Conservation (phyloP, 2,113 vertebrate species). For the Bubo bubo region DNA sequence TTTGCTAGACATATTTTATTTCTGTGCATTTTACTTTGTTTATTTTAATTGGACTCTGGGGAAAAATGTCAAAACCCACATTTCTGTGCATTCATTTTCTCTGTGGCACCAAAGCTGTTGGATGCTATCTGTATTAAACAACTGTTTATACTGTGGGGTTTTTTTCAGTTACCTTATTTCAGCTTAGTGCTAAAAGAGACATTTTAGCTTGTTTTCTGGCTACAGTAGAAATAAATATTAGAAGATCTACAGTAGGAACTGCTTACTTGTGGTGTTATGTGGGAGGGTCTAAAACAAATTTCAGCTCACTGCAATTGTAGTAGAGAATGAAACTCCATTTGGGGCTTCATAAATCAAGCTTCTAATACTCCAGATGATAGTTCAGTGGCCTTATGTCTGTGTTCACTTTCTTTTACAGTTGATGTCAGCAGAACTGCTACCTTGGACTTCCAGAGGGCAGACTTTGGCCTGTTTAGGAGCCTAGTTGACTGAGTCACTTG, state of each 20-base stretch:
- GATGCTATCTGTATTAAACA: not conserved
- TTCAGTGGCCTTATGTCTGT: not conserved
- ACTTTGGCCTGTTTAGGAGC: not conserved
- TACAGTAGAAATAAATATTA: not conserved
- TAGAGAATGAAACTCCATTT: not conserved
- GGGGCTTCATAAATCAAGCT: not conserved
- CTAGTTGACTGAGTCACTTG: not conserved
- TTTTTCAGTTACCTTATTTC: not conserved
- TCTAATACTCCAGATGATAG: not conserved
- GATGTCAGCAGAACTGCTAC: not conserved
- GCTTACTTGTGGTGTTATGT: not conserved
- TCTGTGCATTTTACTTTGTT: not conserved
- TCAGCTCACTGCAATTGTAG: not conserved
- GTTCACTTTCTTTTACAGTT: not conserved
- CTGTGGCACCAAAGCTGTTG: not conserved
- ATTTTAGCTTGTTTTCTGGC: not conserved
- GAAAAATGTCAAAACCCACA: not conserved
- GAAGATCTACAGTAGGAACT: not conserved
- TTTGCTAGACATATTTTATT: not conserved
- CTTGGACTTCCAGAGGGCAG: not conserved
- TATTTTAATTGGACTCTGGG: constrained; percentile 9
- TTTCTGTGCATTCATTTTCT: not conserved
- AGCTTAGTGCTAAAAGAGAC: not conserved
- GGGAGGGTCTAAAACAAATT: not conserved
- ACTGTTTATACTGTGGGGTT: not conserved